Percentiles rank a stretch among this genome's conserved stretches.
phyloP scores from a whole-genome alignment of 1,140 invertebrate species.

The Cecropterus lyciades region DNA sequence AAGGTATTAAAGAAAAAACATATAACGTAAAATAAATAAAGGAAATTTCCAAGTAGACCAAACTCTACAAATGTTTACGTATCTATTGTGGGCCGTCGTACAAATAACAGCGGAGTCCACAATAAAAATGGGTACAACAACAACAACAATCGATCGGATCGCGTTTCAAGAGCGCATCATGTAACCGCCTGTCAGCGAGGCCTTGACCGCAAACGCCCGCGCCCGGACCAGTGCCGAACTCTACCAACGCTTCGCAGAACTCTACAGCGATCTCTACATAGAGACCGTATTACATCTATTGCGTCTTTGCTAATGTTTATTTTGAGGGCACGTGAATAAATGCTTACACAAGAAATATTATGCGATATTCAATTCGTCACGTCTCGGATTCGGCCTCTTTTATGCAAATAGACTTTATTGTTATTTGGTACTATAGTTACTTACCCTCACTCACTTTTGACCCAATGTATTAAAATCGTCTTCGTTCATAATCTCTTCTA shows the following conservation, averaged over 20 bases:
- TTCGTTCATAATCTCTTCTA: neutral
- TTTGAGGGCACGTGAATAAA: constrained; percentile 40
- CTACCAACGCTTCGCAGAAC: neutral
- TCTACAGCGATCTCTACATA: constrained; percentile 9
- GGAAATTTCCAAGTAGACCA: neutral
- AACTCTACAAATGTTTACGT: constrained; percentile 16
- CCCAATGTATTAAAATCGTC: too few relatives aligned
- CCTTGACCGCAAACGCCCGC: constrained; percentile 64
- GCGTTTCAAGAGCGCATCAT: constrained; percentile 58
- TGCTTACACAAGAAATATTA: constrained; percentile 8
- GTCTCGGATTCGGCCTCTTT: constrained; percentile 1
- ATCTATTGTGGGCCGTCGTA: constrained; percentile 29
- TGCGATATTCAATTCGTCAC: constrained; percentile 1
- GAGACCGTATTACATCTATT: constrained; percentile 56
- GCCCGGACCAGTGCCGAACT: constrained; percentile 13
- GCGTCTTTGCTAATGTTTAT: constrained; percentile 46
- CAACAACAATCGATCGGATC: constrained; percentile 48
- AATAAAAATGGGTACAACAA: constrained; percentile 34
- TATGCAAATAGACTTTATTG: neutral
- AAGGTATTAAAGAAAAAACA: neutral
- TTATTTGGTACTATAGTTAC: too few relatives aligned
- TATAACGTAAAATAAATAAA: too few relatives aligned
- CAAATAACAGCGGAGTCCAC: constrained; percentile 14
- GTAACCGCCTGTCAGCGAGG: constrained; percentile 56
- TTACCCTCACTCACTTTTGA: neutral